These are phyloP conservation scores for Crotalus helleri DNA, from an alignment of 2,113 vertebrate species.

Conservation along the genomic window DNA sequence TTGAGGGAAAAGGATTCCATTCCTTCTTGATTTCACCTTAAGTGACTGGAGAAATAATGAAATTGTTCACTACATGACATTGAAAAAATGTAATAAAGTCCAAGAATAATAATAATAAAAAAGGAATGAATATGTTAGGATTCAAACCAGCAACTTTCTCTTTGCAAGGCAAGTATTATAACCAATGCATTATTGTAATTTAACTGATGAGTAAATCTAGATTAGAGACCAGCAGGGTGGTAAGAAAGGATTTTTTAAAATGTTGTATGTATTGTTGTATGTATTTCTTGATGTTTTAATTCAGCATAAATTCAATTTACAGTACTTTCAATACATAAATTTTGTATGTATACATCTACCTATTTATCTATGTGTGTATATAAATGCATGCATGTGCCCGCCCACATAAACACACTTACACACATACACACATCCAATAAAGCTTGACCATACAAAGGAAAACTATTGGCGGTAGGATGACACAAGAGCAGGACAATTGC, in stretches of 20 bases:
- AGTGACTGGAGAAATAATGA: not conserved
- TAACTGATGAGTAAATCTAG: not conserved
- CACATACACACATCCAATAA: not conserved
- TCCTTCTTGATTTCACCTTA: not conserved
- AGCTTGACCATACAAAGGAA: not conserved
- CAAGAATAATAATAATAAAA: not conserved
- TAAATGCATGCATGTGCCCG: not conserved
- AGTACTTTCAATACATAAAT: not conserved
- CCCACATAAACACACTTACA: accelerated
- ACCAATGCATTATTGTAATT: not conserved
- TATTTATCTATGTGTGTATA: not conserved
- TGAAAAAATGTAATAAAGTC: not conserved
- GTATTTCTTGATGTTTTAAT: not conserved
- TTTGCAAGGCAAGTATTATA: not conserved
- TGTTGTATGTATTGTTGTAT: not conserved
- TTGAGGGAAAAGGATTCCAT: not conserved
- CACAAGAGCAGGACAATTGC: not conserved
- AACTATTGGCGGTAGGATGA: not conserved
- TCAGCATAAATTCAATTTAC: not conserved
- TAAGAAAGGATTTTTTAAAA: not conserved
- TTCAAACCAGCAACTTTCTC: not conserved
- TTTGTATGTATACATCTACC: not conserved
- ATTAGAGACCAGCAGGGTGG: not conserved
- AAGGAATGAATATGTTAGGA: not conserved
- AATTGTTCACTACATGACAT: not conserved